Base-by-base conservation (phyloP, 2,113 vertebrate genomes). In the Ptilonorhynchus violaceus region DNA sequence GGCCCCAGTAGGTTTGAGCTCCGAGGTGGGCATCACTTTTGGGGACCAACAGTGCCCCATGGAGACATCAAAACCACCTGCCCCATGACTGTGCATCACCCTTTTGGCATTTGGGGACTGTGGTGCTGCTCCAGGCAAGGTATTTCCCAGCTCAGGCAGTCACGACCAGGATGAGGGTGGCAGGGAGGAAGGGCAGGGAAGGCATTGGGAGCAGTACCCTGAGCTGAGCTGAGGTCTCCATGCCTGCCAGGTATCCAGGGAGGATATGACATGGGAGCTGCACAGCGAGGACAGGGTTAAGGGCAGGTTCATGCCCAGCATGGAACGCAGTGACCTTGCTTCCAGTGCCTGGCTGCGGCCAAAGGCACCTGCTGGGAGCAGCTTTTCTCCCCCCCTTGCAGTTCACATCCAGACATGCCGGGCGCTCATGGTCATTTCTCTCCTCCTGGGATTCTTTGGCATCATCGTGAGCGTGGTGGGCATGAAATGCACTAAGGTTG, bases 401-500 rank as follows among this genome's bases (percentile, higher is more conserved):
- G 99, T 98, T 93, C 99, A 99, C 95, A 99, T 99, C 97, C 99
- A 99, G 98, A 99, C 99, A 2, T 99, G 99, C 6, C 97, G 99
- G 41, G 99, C 99, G 50, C 98, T 99, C 74, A 99, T 99, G 99
- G 99, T 99, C 49, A 97, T 99, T 66, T 99, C 99, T 0, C 98
- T 99, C 41, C 98, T 99, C 92, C 97, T 99, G 98, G 99, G 99
- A 62, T 99, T 99, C 53, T 98, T 99, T 11, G 99, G 98, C 74
- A 98, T 99, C 96, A 98, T 99, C 11, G 97, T 99, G 96, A 99
- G 99, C 1, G 99, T 99, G 33, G 97, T 99, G 80, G 99, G 99
- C 87, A 99, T 99, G 99, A 99, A 99, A 85, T 99, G 99, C 97
- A 99, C 99, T 10, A 99, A 99, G 76, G 99, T 99, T 4, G 99